Evolutionary conservation across 2,797 vertebrate species (phyloP).

Genomic region (Choloepus didactylus): DNA sequence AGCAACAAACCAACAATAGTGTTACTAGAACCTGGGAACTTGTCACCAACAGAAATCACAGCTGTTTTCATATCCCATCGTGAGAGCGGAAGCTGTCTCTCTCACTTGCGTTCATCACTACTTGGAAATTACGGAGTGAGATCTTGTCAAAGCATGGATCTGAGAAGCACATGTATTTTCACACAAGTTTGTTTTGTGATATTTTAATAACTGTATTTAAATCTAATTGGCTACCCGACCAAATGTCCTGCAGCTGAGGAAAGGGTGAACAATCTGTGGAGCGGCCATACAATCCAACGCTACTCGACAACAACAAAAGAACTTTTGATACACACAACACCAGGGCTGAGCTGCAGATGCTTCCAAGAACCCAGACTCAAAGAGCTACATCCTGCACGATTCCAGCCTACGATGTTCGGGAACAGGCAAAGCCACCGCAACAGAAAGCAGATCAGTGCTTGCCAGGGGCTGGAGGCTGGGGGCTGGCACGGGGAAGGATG

Average conservation of each 20-base stretch:
- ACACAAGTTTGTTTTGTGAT: neutral
- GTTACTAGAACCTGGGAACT: neutral
- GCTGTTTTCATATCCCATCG: neutral
- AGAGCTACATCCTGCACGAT: neutral
- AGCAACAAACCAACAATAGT: rapidly evolving
- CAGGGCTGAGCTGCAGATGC: neutral
- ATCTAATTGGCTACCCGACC: neutral
- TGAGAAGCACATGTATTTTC: neutral
- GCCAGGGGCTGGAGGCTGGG: neutral
- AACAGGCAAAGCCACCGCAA: neutral
- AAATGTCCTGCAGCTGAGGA: neutral
- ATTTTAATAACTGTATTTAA: neutral
- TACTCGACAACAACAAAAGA: neutral
- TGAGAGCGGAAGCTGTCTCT: too few relatives aligned
- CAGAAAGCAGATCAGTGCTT: neutral
- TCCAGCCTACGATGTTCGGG: neutral
- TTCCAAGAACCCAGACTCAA: neutral
- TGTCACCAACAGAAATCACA: neutral
- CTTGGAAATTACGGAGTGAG: neutral
- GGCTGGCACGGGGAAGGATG: neutral
- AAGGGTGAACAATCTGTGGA: neutral
- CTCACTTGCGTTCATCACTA: rapidly evolving
- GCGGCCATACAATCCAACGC: neutral
- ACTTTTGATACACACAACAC: neutral
- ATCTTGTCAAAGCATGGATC: neutral